Evolutionary conservation across 2,113 vertebrate genomes (phyloP).

Genomic region (Scophthalmus maximus): DNA sequence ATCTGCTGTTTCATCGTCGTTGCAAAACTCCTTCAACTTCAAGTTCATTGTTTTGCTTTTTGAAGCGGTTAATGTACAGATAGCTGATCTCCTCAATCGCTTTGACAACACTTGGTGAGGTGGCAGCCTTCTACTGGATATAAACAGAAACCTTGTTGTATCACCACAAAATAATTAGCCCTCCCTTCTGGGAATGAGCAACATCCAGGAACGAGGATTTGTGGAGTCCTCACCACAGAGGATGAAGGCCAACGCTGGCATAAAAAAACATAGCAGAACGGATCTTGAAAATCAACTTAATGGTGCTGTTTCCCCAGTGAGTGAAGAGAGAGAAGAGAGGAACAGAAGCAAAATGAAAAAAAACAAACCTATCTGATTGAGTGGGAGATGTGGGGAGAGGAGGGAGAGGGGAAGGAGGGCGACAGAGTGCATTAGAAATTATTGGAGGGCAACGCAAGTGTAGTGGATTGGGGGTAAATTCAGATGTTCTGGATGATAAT

Average conservation of each 20-base stretch:
- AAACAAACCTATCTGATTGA: conserved; percentile 55
- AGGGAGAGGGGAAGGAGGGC: neutral
- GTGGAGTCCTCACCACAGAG: neutral
- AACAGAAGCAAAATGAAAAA: conserved; percentile 23
- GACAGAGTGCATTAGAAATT: conserved; percentile 57
- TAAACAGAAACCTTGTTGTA: too few species aligned
- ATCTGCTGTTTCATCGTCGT: neutral
- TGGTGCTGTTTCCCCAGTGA: too few species aligned
- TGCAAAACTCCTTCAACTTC: neutral
- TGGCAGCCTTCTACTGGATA: too few species aligned
- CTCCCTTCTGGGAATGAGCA: neutral
- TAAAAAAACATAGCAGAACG: neutral
- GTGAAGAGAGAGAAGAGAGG: neutral
- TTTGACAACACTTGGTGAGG: neutral
- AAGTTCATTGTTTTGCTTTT: neutral
- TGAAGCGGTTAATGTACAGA: neutral
- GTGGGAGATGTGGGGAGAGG: conserved; percentile 5
- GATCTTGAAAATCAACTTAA: conserved; percentile 8
- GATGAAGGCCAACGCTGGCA: neutral
- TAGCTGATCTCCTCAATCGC: neutral
- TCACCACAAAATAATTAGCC: conserved; percentile 15
- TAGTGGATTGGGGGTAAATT: conserved; percentile 54
- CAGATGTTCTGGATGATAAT: conserved; percentile 72
- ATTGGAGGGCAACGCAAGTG: conserved; percentile 40
- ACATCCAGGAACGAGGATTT: conserved; percentile 1